These are phyloP conservation scores for Triplophysa bombifrons DNA, from an alignment of 2,797 vertebrate genomes.

Conservation along the genomic window DNA sequence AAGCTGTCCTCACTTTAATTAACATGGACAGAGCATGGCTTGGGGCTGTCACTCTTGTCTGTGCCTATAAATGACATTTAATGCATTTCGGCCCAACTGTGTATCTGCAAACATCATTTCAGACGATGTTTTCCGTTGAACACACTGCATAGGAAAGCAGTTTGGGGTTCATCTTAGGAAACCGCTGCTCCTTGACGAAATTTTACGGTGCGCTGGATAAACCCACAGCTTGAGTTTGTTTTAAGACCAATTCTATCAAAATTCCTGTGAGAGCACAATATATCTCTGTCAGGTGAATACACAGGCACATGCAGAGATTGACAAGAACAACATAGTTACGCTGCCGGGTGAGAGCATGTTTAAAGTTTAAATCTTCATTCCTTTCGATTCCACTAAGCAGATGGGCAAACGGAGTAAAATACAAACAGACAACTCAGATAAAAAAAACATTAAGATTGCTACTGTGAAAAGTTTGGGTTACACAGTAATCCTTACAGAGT, in stretches of 20 bases:
- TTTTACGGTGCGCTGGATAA: conserved; percentile 31
- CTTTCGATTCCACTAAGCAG: conserved; percentile 2
- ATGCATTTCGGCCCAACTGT: conserved; percentile 65
- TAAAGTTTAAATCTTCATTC: conserved; percentile 11
- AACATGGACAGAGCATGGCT: conserved; percentile 73
- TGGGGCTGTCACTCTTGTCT: conserved; percentile 70
- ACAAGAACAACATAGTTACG: conserved; percentile 22
- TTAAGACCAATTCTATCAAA: conserved; percentile 36
- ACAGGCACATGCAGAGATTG: conserved; percentile 6
- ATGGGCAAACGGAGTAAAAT: neutral
- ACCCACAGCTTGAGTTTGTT: conserved; percentile 45
- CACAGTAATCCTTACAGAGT: neutral
- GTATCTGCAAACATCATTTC: conserved; percentile 33
- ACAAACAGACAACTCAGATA: neutral
- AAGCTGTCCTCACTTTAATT: conserved; percentile 74
- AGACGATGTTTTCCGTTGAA: conserved; percentile 7
- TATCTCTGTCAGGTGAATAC: conserved; percentile 21
- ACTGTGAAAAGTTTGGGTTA: neutral
- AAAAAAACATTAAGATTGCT: neutral
- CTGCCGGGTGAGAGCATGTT: conserved; percentile 3
- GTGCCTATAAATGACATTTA: conserved; percentile 68
- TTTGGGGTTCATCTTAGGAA: conserved; percentile 35
- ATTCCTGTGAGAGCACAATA: conserved; percentile 32
- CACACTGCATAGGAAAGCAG: conserved; percentile 11
- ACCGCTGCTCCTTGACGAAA: conserved; percentile 34